phyloP scores from a whole-genome alignment of 2,113 vertebrate genomes.

The Lophotis ruficrista region DNA sequence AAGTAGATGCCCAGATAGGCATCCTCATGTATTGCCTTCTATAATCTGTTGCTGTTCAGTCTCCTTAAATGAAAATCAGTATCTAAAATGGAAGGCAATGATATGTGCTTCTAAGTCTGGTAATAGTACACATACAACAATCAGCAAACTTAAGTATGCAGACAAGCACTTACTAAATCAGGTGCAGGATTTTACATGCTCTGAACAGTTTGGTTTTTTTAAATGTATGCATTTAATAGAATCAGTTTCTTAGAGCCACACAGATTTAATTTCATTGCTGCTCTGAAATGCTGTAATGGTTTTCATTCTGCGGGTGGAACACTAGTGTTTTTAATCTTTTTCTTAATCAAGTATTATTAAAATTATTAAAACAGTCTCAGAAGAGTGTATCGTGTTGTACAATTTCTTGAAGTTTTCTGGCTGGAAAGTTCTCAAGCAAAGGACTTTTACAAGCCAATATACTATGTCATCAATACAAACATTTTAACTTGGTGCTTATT shows the following conservation, averaged over 20 bases:
- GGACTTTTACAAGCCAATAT: not conserved
- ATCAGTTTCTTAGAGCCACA: slow-evolving; percentile 16
- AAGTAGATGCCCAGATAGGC: not conserved
- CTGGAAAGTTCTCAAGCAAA: not conserved
- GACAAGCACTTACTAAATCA: not conserved
- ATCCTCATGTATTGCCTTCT: not conserved
- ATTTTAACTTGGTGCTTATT: not conserved
- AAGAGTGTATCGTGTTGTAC: not conserved
- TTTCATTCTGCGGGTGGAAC: not conserved
- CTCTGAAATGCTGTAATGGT: not conserved
- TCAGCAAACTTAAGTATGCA: not conserved
- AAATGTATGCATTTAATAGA: slow-evolving; percentile 9
- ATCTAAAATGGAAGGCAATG: not conserved
- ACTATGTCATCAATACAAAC: not conserved
- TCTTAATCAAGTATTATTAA: slow-evolving; percentile 1
- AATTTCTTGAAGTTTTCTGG: not conserved
- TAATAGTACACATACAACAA: not conserved
- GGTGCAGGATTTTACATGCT: not conserved
- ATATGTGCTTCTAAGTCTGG: not conserved
- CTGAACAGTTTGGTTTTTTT: not conserved
- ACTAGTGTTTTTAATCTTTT: not conserved
- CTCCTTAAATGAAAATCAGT: not conserved
- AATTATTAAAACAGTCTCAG: not conserved
- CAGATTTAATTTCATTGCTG: not conserved
- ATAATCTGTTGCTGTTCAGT: not conserved